Evolutionary conservation across 2,888 invertebrate species (phyloP), one percentile per base, ranked within the genome.

Genomic region (Embidobia sp.): DNA sequence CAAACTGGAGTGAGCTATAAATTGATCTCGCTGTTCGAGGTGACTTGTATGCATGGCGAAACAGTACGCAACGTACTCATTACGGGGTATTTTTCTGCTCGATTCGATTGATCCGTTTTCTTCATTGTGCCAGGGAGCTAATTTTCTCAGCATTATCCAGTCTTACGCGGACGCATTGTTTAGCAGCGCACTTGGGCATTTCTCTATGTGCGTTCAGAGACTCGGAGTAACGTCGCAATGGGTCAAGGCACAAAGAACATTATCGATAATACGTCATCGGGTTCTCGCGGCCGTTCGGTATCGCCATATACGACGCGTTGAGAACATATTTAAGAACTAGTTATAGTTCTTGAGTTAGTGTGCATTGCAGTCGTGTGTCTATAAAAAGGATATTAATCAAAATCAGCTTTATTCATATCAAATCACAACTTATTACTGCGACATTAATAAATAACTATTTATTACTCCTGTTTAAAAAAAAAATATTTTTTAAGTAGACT

Each of bases 191-290:
- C 46, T 61, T 59, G 51, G 35, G 11, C 61, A 61, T 61, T 53
- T 37, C 53, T 51, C 55, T 3, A 46, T 13, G 57, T 29, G 19
- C 15, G 27, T 11, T 16, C 33, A 40, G 35, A 59, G 53, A 40
- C 66, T 74, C 46, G 51, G 59, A 74, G 51, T 57, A 73, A 57
- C 59, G 59, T 61, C 61, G 61, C 67, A 74, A 61, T 74, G 74
- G 74, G 74, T 74, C 74, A 74, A 74, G 74, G 74, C 66, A 55
- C 61, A 67, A 74, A 61, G 61, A 67, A 33, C 46, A 61, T 70
- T 70, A 77, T 72, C 66, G 53, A 46, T 67, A 76, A 75, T 76
- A 37, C 76, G 76, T 76, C 76, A 76, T 64, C 64, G 46, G n/a
- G 33, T 46, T 74, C 64, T 73, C 57, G 37, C 48, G 29, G 72